Evolutionary conservation across 2,888 invertebrate genomes (phyloP).

Genomic region (Lutraria lutraria): DNA sequence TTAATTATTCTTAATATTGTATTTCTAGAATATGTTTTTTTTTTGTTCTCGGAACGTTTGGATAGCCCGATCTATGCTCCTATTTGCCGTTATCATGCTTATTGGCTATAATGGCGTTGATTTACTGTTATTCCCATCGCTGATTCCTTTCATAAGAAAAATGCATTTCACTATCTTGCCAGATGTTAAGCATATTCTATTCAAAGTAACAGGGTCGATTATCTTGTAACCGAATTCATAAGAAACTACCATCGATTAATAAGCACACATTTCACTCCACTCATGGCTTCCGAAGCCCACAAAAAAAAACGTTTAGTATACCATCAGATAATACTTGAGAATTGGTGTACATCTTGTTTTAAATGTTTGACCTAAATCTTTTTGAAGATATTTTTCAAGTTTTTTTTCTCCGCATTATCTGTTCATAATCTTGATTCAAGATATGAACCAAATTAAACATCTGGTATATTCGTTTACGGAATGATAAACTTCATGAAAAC

Average conservation of each 20-base stretch:
- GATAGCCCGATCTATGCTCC: too few species aligned
- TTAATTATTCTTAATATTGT: not conserved
- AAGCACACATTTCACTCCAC: not conserved
- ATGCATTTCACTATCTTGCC: not conserved
- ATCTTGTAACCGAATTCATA: not conserved
- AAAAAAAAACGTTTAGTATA: not conserved
- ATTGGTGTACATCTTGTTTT: not conserved
- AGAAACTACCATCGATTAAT: not conserved
- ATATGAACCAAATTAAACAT: conserved; percentile 10
- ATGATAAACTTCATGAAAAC: conserved; percentile 16
- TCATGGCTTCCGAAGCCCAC: not conserved
- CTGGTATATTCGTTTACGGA: conserved; percentile 15
- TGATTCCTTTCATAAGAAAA: not conserved
- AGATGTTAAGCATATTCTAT: not conserved
- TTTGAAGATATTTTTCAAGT: not conserved
- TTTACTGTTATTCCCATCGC: not conserved
- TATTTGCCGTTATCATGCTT: too few species aligned
- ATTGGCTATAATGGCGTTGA: too few species aligned
- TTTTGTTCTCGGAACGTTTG: too few species aligned
- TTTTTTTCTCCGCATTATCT: not conserved
- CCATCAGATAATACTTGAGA: not conserved
- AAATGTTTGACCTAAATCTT: conserved; percentile 14
- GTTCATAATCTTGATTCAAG: not conserved
- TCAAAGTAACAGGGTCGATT: not conserved
- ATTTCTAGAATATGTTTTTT: too few species aligned